Conservation (phyloP, 1,140 invertebrate species). For the Diorhabda elongata region DNA sequence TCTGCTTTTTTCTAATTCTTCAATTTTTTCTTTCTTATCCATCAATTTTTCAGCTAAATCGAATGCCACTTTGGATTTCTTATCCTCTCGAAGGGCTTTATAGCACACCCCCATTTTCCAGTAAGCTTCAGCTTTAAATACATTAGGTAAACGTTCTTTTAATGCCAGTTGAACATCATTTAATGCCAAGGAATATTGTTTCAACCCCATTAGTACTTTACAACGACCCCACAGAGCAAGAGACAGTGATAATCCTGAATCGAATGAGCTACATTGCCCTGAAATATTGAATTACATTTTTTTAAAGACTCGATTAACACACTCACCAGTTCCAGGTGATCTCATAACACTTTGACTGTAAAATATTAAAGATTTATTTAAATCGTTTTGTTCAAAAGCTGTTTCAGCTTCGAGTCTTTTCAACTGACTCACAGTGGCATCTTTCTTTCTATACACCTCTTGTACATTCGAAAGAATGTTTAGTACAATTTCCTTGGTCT, state of each 20-base stretch:
- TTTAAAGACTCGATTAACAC: background rate
- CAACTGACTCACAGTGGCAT: slow-evolving; percentile 49
- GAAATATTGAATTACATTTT: background rate
- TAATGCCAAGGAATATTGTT: slow-evolving; percentile 54
- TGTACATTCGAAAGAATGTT: slow-evolving; percentile 54
- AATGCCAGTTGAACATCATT: slow-evolving; percentile 59
- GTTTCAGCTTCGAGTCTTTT: slow-evolving; percentile 51
- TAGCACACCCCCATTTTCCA: slow-evolving; percentile 61
- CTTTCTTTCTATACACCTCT: slow-evolving; percentile 55
- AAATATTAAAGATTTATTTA: slow-evolving; percentile 54
- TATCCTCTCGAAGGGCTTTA: slow-evolving; percentile 51
- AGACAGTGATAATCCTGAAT: slow-evolving; percentile 58
- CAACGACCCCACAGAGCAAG: slow-evolving; percentile 58
- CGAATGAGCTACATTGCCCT: slow-evolving; percentile 52
- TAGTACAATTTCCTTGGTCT: slow-evolving; percentile 51
- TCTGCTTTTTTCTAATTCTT: slow-evolving; percentile 15
- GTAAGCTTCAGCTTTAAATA: slow-evolving; percentile 57
- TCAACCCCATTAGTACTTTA: slow-evolving; percentile 51
- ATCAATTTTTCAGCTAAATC: slow-evolving; percentile 53
- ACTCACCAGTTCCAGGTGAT: slow-evolving; percentile 53
- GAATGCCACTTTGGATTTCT: slow-evolving; percentile 55
- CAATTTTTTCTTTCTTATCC: slow-evolving; percentile 5
- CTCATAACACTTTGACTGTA: slow-evolving; percentile 61
- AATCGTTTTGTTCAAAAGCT: slow-evolving; percentile 48
- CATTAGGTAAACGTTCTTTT: slow-evolving; percentile 55